Evolutionary conservation across 1,140 invertebrate species (phyloP), one percentile per base, ranked within the genome.

Genomic region (Sycophaga agraensis): DNA sequence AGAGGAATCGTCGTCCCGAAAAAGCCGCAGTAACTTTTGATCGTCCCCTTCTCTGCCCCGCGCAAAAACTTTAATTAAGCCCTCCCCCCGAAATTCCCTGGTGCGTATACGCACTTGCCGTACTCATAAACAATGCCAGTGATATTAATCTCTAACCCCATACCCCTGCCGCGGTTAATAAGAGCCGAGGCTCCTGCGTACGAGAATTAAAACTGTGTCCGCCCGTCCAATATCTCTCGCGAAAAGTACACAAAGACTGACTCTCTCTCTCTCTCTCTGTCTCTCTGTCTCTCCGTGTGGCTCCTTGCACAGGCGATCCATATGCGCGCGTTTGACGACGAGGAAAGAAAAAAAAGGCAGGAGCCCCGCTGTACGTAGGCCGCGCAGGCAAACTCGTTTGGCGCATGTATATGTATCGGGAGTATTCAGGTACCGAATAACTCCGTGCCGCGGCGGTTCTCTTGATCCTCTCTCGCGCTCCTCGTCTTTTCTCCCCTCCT

Each of bases 1-100:
- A 31, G 16, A 17, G 19, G 16, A 31, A 49, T 12, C 46, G 11
- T 4, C 12, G n/a, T 17, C 12, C n/a, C 17, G 12, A 17, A 31
- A 37, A 14, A 19, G 26, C 5, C 39, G 51, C 22, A 54, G 42
- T 54, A 54, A 54, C 51, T 50, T 50, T 50, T 31, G 19, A 50
- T 50, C 22, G 28, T 28, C 26, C 51, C n/a, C 34, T 37, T 37
- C n/a, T n/a, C n/a, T n/a, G n/a, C n/a, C 14, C n/a, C n/a, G 11
- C 16, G 34, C 14, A 57, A 57, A 57, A 48, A 57, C 7, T 57
- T 57, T 57, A 48, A 57, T 57, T 57, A 46, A 57, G n/a, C 19
- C 16, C 31, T 17, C 12, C 5, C 35, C 19, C 9, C 42, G 50
- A 59, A 59, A 59, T 34, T 42, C 11, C 4, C 28, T 17, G 14